Conservation (phyloP, 2,888 invertebrate genomes). For the Seladonia tumulorum region DNA sequence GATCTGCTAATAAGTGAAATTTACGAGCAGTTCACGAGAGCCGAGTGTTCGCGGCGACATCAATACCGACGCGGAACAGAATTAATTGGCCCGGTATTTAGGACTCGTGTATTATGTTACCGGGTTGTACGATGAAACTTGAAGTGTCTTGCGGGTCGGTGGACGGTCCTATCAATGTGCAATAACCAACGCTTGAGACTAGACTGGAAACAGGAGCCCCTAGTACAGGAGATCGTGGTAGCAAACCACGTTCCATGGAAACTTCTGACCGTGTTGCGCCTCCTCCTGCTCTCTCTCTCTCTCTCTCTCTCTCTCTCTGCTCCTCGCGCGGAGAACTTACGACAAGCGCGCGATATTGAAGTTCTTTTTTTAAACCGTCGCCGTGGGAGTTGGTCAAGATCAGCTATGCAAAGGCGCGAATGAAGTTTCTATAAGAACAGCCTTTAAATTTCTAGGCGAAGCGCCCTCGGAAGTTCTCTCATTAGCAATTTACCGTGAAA, state of each 20-base stretch:
- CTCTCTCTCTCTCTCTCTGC: background rate
- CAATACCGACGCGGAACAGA: background rate
- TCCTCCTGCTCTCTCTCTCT: background rate
- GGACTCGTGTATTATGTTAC: background rate
- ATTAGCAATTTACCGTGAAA: conserved; percentile 24
- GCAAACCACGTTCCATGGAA: background rate
- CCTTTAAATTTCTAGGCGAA: conserved; percentile 18
- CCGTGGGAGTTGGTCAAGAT: conserved; percentile 23
- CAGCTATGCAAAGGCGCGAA: conserved; percentile 33
- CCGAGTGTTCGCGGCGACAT: background rate
- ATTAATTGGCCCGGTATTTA: conserved; percentile 4
- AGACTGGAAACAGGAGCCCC: background rate
- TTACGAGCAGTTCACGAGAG: background rate
- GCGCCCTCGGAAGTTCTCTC: conserved; percentile 15
- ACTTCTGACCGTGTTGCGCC: conserved; percentile 4
- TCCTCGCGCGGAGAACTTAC: background rate
- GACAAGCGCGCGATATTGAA: conserved; percentile 19
- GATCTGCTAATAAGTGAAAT: background rate
- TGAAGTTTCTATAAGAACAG: conserved; percentile 19
- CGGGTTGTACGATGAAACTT: background rate
- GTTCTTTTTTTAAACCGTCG: conserved; percentile 16
- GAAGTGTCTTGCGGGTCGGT: background rate
- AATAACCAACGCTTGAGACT: background rate
- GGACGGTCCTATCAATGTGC: conserved; percentile 12
- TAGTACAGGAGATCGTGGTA: too few species aligned